Base-by-base conservation (phyloP, 2,888 invertebrate species). In the Drosophila colorata region DNA sequence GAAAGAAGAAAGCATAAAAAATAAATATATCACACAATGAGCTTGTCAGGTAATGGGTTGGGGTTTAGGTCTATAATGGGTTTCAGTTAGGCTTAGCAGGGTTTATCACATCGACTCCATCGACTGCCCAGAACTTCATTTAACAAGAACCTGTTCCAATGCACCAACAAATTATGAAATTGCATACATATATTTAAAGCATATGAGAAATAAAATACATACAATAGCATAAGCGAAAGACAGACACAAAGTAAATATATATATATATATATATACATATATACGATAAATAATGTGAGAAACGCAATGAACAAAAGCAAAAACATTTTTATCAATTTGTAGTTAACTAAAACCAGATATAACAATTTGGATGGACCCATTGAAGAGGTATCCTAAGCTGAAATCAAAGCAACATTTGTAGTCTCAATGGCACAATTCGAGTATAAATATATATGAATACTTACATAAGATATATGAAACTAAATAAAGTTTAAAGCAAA, bases 381-480 rank as follows among this genome's bases (percentile, higher is more conserved):
- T 11, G n/a, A 11, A 28, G 49, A 18, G 53, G 31, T 46, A 40
- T 59, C 48, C 44, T 48, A 73, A 79, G 87, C 83, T 86, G 84
- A 88, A 83, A 83, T 83, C 88, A 88, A 83, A 74, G 67, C 80
- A 86, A 76, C 70, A 73, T 82, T 82, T 82, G 75, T 73, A 88
- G 80, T 78, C 79, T 69, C 72, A 63, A 73, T 72, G 86, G 72
- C 88, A 86, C 72, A 67, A 47, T 56, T 63, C 67, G 41, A 79
- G 38, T 49, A 61, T 35, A 69, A 48, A 61, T 71, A 70, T 52
- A 56, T 60, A 49, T 63, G 51, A 58, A 81, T 63, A 67, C 51
- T 65, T 56, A 67, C 51, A 68, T 56, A 63, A 78, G 31, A 77
- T 70, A 61, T 46, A 16, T 37, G 13, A 59, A 16, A 28, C 20